phyloP scores from a whole-genome alignment of 2,888 invertebrate genomes.

The Scotopteryx bipunctaria region DNA sequence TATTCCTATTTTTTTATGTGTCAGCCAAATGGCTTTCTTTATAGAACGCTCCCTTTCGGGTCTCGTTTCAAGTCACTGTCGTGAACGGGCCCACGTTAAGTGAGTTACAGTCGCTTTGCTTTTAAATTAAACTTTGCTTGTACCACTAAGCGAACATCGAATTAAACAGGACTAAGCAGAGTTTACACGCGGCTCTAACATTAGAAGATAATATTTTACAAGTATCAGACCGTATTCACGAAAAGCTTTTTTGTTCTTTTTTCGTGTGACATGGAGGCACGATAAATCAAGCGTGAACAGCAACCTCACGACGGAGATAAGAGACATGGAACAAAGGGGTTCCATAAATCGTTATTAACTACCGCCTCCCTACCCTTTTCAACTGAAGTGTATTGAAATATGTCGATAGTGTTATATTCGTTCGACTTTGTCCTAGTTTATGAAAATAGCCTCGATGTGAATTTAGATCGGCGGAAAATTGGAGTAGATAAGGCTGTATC shows the following conservation, averaged over 20 bases:
- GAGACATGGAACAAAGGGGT: slow-evolving; percentile 77
- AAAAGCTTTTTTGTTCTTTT: slow-evolving; percentile 56
- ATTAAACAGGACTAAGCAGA: slow-evolving; percentile 25
- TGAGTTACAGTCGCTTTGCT: slow-evolving; percentile 54
- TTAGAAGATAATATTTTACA: slow-evolving; percentile 26
- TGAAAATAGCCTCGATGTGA: slow-evolving; percentile 35
- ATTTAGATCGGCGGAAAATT: slow-evolving; percentile 32
- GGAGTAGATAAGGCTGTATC: slow-evolving; percentile 21
- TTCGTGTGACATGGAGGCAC: slow-evolving; percentile 57
- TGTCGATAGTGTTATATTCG: slow-evolving; percentile 48
- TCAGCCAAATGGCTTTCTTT: slow-evolving; percentile 71
- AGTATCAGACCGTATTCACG: slow-evolving; percentile 34
- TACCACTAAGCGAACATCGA: slow-evolving; percentile 43
- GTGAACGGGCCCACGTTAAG: slow-evolving; percentile 50
- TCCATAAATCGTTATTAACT: slow-evolving; percentile 80
- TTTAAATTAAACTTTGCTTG: slow-evolving; percentile 62
- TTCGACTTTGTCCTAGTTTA: slow-evolving; percentile 37
- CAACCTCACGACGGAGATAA: slow-evolving; percentile 71
- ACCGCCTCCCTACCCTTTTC: slow-evolving; percentile 65
- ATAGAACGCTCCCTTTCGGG: slow-evolving; percentile 63
- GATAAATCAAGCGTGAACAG: slow-evolving; percentile 78
- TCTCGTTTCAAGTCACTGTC: slow-evolving; percentile 52
- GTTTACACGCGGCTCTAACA: slow-evolving; percentile 27
- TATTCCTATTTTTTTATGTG: slow-evolving; percentile 80
- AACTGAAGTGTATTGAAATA: slow-evolving; percentile 57